Base-by-base conservation (phyloP, 2,888 invertebrate genomes). In the Molanna angustata region DNA sequence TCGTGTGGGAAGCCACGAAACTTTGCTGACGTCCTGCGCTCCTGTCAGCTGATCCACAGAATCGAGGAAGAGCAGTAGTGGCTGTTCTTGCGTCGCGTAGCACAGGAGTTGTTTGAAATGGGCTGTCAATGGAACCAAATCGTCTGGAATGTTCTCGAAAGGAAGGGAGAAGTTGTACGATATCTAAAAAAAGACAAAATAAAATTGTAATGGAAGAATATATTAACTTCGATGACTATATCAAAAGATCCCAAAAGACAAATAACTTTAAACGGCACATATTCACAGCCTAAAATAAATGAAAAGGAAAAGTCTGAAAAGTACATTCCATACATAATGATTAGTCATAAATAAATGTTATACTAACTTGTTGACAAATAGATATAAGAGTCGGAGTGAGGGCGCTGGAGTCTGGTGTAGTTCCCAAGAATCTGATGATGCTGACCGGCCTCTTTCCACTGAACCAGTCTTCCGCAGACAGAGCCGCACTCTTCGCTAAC, bases 31-130 rank as follows among this genome's bases (percentile, higher is more conserved):
- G 64, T 93, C 93, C 62, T 94, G 94, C 0, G 93, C 88, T 0
- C 93, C 94, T 4, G 95, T 96, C 43, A 99, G 77, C 70, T 98
- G 96, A 74, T 99, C 98, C 1, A 99, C 91, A 0, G 96, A 96
- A 70, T 99, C 98, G 64, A 99, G 73, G 68, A 94, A 95, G 37
- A 99, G 76, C 0, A 95, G 80, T 39, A 98, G 74, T 0, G 97
- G 96, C 64, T 93, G 91, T 62, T 90, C 86, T 57, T 79, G 71
- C 1, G 82, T 86, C 0, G 94, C 94, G 69, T 88, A 80, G 4
- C 90, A 88, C 53, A 97, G 73, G 40, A 98, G 79, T 62, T 94
- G 90, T 72, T 98, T 98, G 74, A 98, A 95, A 72, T 96, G 90
- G 1, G 94, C 94, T 4, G 95, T 95, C 31, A 98, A 76, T 1